Evolutionary conservation across 2,113 vertebrate species (phyloP).

Genomic region (Tupaia chinensis): DNA sequence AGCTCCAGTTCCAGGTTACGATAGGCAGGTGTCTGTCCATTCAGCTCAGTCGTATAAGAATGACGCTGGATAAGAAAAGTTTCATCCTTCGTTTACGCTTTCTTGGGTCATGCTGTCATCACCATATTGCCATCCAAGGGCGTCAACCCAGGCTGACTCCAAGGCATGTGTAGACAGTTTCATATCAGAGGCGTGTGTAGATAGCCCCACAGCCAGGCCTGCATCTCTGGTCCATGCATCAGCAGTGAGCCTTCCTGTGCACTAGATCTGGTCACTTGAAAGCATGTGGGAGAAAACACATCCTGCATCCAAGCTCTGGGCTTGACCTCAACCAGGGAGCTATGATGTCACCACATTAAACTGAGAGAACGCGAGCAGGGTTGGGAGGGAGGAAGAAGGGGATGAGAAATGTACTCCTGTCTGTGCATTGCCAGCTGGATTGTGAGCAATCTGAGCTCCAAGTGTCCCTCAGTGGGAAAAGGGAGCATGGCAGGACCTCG

Average conservation of each 20-base stretch:
- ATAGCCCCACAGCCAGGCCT: fast-evolving
- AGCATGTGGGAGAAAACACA: neutral
- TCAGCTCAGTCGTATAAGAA: neutral
- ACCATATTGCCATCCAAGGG: fast-evolving
- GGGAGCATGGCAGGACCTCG: slow-evolving; percentile 86
- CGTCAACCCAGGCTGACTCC: fast-evolving
- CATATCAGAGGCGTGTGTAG: fast-evolving
- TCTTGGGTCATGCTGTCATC: fast-evolving
- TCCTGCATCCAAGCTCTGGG: slow-evolving; percentile 61
- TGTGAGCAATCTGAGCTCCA: slow-evolving; percentile 89
- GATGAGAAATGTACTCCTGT: slow-evolving; percentile 86
- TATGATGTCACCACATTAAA: slow-evolving; percentile 90
- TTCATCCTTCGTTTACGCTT: fast-evolving
- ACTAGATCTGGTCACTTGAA: neutral
- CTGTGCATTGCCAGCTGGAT: slow-evolving; percentile 88
- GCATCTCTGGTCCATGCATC: fast-evolving
- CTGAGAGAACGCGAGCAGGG: slow-evolving; percentile 87
- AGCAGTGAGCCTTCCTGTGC: neutral
- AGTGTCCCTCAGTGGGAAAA: slow-evolving; percentile 88
- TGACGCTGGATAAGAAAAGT: neutral
- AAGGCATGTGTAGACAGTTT: neutral
- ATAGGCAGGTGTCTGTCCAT: neutral
- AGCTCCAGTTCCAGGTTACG: neutral
- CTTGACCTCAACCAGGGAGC: slow-evolving; percentile 84
- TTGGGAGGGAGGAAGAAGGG: slow-evolving; percentile 65